phyloP scores from a whole-genome alignment of 2,888 invertebrate species.

The Pseudanteris insignis region DNA sequence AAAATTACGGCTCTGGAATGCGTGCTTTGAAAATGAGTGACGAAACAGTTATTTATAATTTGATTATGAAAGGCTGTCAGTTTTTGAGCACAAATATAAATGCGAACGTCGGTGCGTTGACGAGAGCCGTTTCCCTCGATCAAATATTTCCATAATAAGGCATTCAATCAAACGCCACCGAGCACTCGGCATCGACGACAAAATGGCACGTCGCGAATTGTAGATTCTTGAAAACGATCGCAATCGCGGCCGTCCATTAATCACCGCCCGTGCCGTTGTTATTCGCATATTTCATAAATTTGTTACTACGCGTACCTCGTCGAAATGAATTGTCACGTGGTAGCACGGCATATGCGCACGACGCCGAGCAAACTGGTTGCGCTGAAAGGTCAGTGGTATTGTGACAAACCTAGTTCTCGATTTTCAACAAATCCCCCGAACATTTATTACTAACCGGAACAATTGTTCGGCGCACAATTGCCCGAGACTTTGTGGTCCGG shows the following conservation, averaged over 20 bases:
- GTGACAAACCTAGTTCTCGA: constrained; percentile 40
- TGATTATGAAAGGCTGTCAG: neutral
- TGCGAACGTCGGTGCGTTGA: constrained; percentile 17
- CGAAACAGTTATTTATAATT: too few species aligned
- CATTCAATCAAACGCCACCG: constrained; percentile 13
- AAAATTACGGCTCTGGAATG: neutral
- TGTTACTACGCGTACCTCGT: constrained; percentile 31
- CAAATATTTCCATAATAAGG: constrained; percentile 18
- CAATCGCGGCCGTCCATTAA: constrained; percentile 32
- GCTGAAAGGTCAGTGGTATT: constrained; percentile 36
- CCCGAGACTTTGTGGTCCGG: constrained; percentile 23
- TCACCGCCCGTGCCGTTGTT: constrained; percentile 16
- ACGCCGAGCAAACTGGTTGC: constrained; percentile 41
- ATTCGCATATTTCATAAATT: constrained; percentile 40
- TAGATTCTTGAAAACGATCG: constrained; percentile 28
- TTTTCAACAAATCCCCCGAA: constrained; percentile 24
- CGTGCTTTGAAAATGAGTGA: constrained; percentile 1
- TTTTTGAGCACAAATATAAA: constrained; percentile 5
- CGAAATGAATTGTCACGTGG: constrained; percentile 38
- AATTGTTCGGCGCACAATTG: constrained; percentile 33
- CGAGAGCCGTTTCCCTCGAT: constrained; percentile 9
- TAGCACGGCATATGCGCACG: constrained; percentile 15
- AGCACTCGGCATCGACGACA: constrained; percentile 16
- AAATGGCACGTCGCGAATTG: constrained; percentile 27
- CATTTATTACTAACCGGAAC: constrained; percentile 33